Evolutionary conservation across 30 jellyfish, hydroid and myxozoan genomes (phyloP).

Genomic region (Rhopilema esculentum): DNA sequence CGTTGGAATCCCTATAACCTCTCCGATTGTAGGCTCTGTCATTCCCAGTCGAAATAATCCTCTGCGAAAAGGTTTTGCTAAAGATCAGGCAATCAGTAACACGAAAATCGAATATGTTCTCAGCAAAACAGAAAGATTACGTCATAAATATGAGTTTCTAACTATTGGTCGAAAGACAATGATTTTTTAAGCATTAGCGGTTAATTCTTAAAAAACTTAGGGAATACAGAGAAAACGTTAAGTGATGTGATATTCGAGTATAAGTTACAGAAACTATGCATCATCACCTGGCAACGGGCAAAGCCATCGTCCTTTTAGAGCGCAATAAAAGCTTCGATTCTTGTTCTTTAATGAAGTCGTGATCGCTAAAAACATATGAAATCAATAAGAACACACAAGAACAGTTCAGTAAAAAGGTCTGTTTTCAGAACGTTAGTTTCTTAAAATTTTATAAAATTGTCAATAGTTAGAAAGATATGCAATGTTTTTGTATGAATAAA

Average conservation of each 20-base stretch:
- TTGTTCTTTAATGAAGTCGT: conserved; percentile 91
- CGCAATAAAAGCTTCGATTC: conserved; percentile 81
- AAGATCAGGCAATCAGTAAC: neutral
- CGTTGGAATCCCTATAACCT: conserved; percentile 83
- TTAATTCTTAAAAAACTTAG: neutral
- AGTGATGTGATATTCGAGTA: neutral
- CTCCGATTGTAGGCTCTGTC: conserved; percentile 74
- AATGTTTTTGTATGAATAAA: no score
- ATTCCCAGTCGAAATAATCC: conserved; percentile 94
- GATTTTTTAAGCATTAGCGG: no score
- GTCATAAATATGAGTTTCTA: no score
- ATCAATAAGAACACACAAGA: no score
- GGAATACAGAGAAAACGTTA: neutral
- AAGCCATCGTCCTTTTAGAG: conserved; percentile 92
- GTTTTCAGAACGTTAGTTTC: no score
- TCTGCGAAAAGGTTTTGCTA: conserved; percentile 32
- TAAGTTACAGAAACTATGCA: no score
- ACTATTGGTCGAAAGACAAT: no score
- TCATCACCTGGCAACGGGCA: conserved; percentile 91
- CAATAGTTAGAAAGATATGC: no score
- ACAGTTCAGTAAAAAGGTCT: no score
- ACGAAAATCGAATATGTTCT: neutral
- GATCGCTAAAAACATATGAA: conserved; percentile 80
- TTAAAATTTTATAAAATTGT: no score
- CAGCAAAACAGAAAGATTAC: no score